phyloP scores from a whole-genome alignment of 2,888 invertebrate genomes.

The Erynnis tages region DNA sequence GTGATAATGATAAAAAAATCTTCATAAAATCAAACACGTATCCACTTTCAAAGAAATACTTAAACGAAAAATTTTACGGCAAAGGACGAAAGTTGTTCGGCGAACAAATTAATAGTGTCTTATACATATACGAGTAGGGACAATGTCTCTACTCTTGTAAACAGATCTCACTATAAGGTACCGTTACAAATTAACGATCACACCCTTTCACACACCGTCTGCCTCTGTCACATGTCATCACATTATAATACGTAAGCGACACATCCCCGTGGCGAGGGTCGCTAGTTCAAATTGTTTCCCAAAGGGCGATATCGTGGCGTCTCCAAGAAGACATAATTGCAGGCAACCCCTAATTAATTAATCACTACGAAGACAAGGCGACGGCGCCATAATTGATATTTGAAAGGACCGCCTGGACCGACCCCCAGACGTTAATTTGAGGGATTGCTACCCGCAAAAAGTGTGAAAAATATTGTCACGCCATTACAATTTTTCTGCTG shows the following conservation, averaged over 20 bases:
- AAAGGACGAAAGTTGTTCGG: too few relatives aligned
- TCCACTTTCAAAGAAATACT: too few relatives aligned
- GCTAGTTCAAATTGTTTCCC: constrained; percentile 37
- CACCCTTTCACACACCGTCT: neutral
- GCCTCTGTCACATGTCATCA: constrained; percentile 1
- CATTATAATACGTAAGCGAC: constrained; percentile 13
- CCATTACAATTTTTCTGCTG: neutral
- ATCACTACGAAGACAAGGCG: constrained; percentile 62
- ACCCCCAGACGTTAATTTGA: constrained; percentile 55
- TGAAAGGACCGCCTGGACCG: constrained; percentile 67
- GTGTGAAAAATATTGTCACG: constrained; percentile 13
- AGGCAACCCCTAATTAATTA: constrained; percentile 76
- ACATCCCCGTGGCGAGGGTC: constrained; percentile 8
- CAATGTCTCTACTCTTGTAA: too few relatives aligned
- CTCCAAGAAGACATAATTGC: constrained; percentile 67
- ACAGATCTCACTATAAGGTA: too few relatives aligned
- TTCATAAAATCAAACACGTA: too few relatives aligned
- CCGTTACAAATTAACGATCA: too few relatives aligned
- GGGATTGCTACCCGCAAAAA: constrained; percentile 40
- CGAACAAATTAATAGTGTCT: too few relatives aligned
- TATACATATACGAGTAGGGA: too few relatives aligned
- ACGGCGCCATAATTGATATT: constrained; percentile 74
- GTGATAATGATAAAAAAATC: too few relatives aligned
- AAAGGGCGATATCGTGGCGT: constrained; percentile 41
- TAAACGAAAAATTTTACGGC: too few relatives aligned